phyloP scores from a whole-genome alignment of 2,888 invertebrate species.

The Hipparchia semele region DNA sequence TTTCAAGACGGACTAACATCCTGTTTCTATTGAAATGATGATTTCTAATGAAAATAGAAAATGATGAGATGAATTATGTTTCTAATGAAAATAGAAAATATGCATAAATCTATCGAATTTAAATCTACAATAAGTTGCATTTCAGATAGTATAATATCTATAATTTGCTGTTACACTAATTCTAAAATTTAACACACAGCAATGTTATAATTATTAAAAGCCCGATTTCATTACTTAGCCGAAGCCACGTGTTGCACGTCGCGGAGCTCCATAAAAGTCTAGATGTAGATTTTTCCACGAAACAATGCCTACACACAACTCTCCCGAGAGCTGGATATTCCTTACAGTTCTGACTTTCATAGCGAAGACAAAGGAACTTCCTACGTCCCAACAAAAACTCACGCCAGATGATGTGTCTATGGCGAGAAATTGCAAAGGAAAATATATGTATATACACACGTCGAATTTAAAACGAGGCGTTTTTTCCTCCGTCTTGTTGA shows the following conservation, averaged over 20 bases:
- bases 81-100: too few species aligned
- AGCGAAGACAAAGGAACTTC: conserved; percentile 77
- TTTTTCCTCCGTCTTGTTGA: conserved; percentile 66
- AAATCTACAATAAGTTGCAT: too few species aligned
- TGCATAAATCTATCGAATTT: too few species aligned
- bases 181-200: conserved; percentile 42
- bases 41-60: too few species aligned
- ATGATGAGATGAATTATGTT: too few species aligned
- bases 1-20: too few species aligned
- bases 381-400: conserved; percentile 80
- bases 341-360: conserved; percentile 81
- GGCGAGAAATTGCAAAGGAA: conserved; percentile 78
- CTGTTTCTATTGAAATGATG: too few species aligned
- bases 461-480: conserved; percentile 71
- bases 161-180: neutral
- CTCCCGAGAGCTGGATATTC: conserved; percentile 65
- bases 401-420: conserved; percentile 81
- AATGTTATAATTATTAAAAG: conserved; percentile 69
- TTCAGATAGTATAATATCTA: neutral
- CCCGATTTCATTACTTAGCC: conserved; percentile 71
- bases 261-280: conserved; percentile 59
- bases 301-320: conserved; percentile 72
- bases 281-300: conserved; percentile 71
- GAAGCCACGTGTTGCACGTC: conserved; percentile 71
- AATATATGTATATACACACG: conserved; percentile 60